Percentiles rank a stretch among this genome's conserved stretches.
Conservation (phyloP, 2,113 vertebrate species). For the Pygoscelis adeliae region DNA sequence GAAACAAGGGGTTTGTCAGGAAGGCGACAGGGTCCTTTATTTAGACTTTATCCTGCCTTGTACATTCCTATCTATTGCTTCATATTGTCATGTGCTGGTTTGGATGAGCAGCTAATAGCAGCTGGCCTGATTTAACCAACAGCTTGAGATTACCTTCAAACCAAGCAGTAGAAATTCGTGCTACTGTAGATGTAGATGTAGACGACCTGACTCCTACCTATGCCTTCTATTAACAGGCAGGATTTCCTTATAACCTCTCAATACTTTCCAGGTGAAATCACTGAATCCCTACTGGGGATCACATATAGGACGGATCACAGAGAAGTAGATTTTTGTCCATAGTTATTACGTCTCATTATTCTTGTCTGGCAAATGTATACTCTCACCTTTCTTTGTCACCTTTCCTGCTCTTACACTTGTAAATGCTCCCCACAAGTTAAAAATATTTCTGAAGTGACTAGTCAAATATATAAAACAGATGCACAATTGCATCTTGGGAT, state of each 20-base stretch:
- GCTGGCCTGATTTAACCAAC: neutral
- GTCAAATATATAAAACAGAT: slow-evolving; percentile 71
- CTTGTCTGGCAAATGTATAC: slow-evolving; percentile 55
- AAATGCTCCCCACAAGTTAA: slow-evolving; percentile 52
- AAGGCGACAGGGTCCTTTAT: neutral
- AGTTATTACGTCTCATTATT: slow-evolving; percentile 36
- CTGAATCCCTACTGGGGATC: neutral
- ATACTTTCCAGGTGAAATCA: slow-evolving; percentile 50
- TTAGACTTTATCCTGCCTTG: slow-evolving; percentile 5
- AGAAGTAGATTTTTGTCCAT: neutral
- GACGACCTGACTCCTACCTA: neutral
- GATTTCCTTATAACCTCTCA: neutral
- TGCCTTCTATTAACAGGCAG: neutral
- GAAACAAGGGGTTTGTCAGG: neutral
- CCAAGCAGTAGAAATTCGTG: neutral
- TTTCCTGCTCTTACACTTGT: slow-evolving; percentile 50
- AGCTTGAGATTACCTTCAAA: neutral
- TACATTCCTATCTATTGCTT: neutral
- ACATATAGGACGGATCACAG: neutral
- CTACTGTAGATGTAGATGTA: neutral
- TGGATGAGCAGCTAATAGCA: neutral
- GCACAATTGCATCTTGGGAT: slow-evolving; percentile 39
- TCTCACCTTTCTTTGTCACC: slow-evolving; percentile 63
- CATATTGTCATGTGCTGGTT: neutral
- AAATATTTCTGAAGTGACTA: slow-evolving; percentile 63